Evolutionary conservation across 2,888 invertebrate genomes (phyloP), one percentile per base, ranked within the genome.

Genomic region (Polyploca ridens): DNA sequence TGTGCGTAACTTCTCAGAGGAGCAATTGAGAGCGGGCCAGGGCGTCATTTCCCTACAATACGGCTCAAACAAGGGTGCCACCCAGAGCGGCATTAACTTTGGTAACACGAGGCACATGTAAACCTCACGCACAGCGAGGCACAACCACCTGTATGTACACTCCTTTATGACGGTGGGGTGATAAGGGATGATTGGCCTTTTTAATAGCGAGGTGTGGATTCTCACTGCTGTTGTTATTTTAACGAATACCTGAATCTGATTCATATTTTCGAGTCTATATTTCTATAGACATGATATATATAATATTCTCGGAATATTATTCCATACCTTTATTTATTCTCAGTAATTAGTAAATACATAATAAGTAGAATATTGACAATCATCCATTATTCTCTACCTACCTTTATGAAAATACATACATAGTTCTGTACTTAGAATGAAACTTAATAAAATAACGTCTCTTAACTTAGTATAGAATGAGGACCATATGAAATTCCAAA

Each of bases 21-120:
- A 99, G 85, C 99, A 99, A 89, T 94, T 99, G 75, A 96, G 97
- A 72, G 99, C 99, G 14, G 98, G 99, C 0, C 97, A 99, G 83
- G 97, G 97, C 62, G 97, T 99, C 68, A 99, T 99, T 88, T 97
- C 98, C 64, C 95, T 99, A 66, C 99, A 99, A 89, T 98, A 98
- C 90, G 99, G 99, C 67, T 98, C 98, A 83, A 99, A 99, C 95
- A 99, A 99, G 93, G 99, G 99, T 38, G 99, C 99, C 79, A 99
- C 95, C 86, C 99, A 99, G 90, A 97, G 98, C 74, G 99, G 99
- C 66, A 98, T 99, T 88, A 99, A 98, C 91, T 98, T 99, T 83
- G 99, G 99, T 78, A 99, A 98, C 94, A 99, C 99, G 82, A 96
- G 99, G 91, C 99, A 99, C 94, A 99, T 99, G 98, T 99, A 97